Evolutionary conservation across 1,140 invertebrate species (phyloP), one percentile per base, ranked within the genome.

Genomic region (Calephelis virginiensis): DNA sequence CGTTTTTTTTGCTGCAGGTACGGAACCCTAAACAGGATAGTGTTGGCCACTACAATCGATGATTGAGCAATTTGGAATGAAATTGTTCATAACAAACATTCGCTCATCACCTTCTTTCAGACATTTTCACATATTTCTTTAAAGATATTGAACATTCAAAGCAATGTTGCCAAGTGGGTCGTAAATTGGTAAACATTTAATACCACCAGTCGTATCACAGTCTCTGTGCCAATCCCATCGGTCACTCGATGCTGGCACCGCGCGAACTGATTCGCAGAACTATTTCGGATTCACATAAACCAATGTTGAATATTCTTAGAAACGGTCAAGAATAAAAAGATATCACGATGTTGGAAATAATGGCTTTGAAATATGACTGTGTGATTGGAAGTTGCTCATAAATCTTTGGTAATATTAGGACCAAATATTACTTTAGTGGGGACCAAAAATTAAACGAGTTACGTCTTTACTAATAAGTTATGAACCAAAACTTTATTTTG

Each of bases 141-240:
- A 59, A 59, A 59, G 38, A 56, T 59, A 37, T 59, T 3, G 37
- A 59, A 8, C 56, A 40, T 59, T 59, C 28, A 12, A 11, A 6
- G 46, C 8, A 7, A 17, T n/a, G 46, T 28, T 75, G 73, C 73
- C 73, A 75, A 75, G 69, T 70, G 56, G 71, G 70, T 68, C 64
- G 68, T 66, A 72, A 72, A 72, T 66, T 56, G 64, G 61, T 72
- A 49, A 66, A 70, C 53, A 66, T 61, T 72, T 66, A 47, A 17
- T 71, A 70, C 66, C 49, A 46, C 61, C 63, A 40, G 63, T 61
- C 47, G 28, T 45, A 56, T 63, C 49, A 56, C 38, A 49, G 14
- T 7, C 48, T 8, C 49, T 38, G 61, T 63, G 66, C 76, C 76
- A 78, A 75, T 73, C 70, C 48, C 71, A 77, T 76, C 66, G 74